Percentiles rank a stretch among this genome's conserved stretches.
Conservation (phyloP, 1,140 invertebrate species). For the Hypothenemus hampei region DNA sequence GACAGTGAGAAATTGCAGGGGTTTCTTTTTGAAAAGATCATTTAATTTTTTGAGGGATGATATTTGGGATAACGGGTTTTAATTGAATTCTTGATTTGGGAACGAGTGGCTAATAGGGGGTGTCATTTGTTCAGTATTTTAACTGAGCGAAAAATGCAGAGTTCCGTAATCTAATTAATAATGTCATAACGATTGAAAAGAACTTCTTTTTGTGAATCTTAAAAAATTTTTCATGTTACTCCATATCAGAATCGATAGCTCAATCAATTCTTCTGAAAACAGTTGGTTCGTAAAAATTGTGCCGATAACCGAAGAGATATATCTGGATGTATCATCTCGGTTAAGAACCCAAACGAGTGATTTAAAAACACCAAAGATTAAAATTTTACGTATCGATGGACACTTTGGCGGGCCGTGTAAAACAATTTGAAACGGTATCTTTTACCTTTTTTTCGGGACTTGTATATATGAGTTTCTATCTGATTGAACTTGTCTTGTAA, state of each 20-base stretch:
- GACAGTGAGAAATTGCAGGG: conserved; percentile 18
- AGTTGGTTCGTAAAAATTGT: conserved; percentile 13
- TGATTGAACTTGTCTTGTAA: conserved; percentile 17
- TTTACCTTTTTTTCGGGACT: conserved; percentile 20
- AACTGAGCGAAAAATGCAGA: too few species aligned
- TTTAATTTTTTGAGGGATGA: conserved; percentile 16
- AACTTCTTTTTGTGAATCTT: too few species aligned
- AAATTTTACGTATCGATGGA: conserved; percentile 30
- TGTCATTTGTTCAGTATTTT: too few species aligned
- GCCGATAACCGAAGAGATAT: conserved; percentile 11
- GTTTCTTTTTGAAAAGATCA: conserved; percentile 6
- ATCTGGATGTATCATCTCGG: conserved; percentile 23
- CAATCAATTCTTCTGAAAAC: conserved; percentile 19
- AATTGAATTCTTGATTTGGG: too few species aligned
- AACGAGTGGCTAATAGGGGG: too few species aligned
- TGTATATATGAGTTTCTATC: conserved; percentile 16
- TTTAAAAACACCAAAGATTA: conserved; percentile 30
- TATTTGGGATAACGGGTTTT: too few species aligned
- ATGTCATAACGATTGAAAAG: too few species aligned
- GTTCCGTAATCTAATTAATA: too few species aligned
- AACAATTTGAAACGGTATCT: conserved; percentile 29
- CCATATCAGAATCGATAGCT: not conserved
- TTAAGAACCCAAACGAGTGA: conserved; percentile 21
- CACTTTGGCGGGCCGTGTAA: conserved; percentile 30
- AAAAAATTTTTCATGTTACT: too few species aligned